Evolutionary conservation across 1,140 invertebrate species (phyloP), one percentile per base, ranked within the genome.

Genomic region (Drosophila sturtevanti): DNA sequence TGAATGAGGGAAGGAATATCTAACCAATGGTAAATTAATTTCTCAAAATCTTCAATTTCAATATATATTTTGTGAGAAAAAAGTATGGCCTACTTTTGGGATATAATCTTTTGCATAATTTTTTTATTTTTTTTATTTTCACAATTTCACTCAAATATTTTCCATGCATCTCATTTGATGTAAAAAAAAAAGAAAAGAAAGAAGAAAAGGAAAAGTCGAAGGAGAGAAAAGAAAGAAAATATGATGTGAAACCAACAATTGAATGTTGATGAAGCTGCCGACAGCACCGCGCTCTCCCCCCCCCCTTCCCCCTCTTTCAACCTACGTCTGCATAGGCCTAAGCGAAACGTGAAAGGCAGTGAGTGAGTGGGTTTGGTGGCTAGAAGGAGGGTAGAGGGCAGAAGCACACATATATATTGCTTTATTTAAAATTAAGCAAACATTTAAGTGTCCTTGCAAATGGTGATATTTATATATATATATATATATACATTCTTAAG

Each of bases 341-440:
- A 4, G 6, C n/a, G 6, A 4, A 31, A 31, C 6, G n/a, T n/a
- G n/a, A n/a, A n/a, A n/a, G n/a, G n/a, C n/a, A n/a, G n/a, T n/a
- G n/a, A n/a, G n/a, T n/a, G n/a, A n/a, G n/a, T n/a, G n/a, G n/a
- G n/a, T n/a, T n/a, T n/a, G n/a, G n/a, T n/a, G n/a, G n/a, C n/a
- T n/a, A n/a, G 59, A 7, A 2, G 34, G 16, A 0, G 60, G 41
- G 37, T 4, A 18, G 18, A 37, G 27, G 18, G 54, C 2, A 14
- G 2, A 38, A n/a, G 14, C 38, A 41, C 14, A 41, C 14, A 44
- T 61, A 34, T 37, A 22, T 63, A 58, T 76, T 55, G 68, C 68
- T 65, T 81, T 87, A 79, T 89, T 87, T 87, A 77, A 84, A 87
- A 89, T 80, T 84, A 87, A 87, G 77, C 77, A 79, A 74, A 89